Base-by-base conservation (phyloP, 2,113 vertebrate species). In the Xiphophorus hellerii region DNA sequence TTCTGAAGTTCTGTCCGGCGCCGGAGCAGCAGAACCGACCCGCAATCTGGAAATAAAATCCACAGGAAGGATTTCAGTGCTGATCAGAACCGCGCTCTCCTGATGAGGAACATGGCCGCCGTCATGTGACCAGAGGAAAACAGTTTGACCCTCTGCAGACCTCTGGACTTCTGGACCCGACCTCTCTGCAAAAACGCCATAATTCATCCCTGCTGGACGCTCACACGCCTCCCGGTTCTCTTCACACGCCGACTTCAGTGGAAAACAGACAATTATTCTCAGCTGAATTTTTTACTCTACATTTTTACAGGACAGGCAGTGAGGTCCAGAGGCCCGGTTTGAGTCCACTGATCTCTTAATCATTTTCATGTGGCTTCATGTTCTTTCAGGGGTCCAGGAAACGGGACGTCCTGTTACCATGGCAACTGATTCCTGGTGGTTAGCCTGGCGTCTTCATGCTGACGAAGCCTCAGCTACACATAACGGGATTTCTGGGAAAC, bases 111-210 rank as follows among this genome's bases (percentile, higher is more conserved):
- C 28, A 68, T 20, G 44, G 44, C 15, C 14, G 17, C 17, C 35
- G 17, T 51, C 20, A 22, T 28, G 29, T 35, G 62, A 79, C 68
- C 27, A 29, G 10, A 35, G 58, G 9, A 54, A 35, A 30, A n/a
- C 35, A 71, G 71, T 71, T 68, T 35, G 79, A 74, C 14, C 12
- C 54, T 62, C 58, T 61, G 37, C 22, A 71, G 81, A 83, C 5
- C 48, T 77, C 48, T 79, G 48, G 22, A 39, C 66, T 69, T 65
- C 64, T 78, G 74, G 82, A 81, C 65, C 9, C n/a, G 68, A 86
- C 33, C 73, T 78, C 25, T 4, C 8, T 29, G 9, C 62, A 63
- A 71, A 71, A 69, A 69, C 70, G 29, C 6, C 22, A 44, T 71
- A 75, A 82, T 39, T 61, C 5, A 30, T 48, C 25, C 69, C 66